Percentiles rank a stretch among this genome's conserved stretches.
These are phyloP conservation scores for Terrapene triunguis DNA, from an alignment of 2,113 vertebrate genomes.

Conservation along the genomic window DNA sequence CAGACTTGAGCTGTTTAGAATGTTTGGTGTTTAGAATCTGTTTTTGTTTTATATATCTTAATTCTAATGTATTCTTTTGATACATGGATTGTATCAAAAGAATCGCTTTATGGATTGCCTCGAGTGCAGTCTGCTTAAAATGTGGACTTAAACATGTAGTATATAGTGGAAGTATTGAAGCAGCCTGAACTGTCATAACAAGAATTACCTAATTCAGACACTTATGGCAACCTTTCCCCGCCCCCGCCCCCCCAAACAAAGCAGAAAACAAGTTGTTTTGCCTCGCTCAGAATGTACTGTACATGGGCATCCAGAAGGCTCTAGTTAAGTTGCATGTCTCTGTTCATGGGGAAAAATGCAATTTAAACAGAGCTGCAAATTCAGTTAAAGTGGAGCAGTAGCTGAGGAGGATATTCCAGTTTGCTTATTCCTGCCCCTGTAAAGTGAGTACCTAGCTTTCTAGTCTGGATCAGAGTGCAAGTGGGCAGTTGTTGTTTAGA, in stretches of 20 bases:
- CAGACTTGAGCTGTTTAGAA: neutral
- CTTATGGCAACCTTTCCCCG: neutral
- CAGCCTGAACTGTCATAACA: neutral
- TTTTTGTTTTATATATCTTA: neutral
- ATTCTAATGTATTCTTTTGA: neutral
- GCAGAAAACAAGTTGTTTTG: neutral
- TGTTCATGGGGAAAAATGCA: neutral
- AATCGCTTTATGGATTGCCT: neutral
- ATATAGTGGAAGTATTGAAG: neutral
- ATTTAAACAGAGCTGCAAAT: neutral
- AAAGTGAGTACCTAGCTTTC: neutral
- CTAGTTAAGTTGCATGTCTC: neutral
- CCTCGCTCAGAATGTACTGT: rapidly evolving
- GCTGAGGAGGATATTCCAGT: neutral
- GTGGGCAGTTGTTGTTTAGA: neutral
- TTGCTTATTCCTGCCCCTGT: constrained; percentile 6
- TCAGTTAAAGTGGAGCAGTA: neutral
- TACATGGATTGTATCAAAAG: too few species aligned
- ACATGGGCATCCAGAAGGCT: neutral
- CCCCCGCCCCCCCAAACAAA: neutral
- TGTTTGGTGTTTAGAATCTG: neutral
- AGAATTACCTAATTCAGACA: neutral
- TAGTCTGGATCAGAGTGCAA: neutral
- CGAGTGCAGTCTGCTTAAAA: neutral
- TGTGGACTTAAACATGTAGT: neutral